Conservation (phyloP, 2,113 vertebrate species). For the human region DNA sequence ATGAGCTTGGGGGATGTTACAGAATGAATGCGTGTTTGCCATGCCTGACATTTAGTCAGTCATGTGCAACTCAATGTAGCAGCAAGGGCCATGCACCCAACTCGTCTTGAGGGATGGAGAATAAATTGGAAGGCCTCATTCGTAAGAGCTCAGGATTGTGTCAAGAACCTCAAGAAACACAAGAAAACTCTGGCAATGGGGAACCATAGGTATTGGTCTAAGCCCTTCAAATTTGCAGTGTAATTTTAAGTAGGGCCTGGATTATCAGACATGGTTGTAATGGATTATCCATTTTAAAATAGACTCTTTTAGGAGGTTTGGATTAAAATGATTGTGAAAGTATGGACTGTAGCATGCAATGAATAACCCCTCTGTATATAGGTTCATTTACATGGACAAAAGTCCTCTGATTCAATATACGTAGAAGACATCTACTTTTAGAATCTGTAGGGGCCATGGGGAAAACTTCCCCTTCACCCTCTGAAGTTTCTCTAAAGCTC, state of each 20-base stretch:
- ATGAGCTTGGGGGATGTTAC: too few species aligned
- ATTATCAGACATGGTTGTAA: accelerated
- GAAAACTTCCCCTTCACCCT: too few species aligned
- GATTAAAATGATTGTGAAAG: neutral
- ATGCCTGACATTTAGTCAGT: accelerated
- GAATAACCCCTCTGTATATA: accelerated
- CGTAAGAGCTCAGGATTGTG: neutral
- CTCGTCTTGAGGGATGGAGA: neutral
- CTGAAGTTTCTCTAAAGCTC: too few species aligned
- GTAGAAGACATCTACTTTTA: neutral
- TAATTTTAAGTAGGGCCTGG: neutral
- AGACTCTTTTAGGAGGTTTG: too few species aligned
- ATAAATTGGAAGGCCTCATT: neutral
- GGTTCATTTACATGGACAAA: neutral
- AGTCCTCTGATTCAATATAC: too few species aligned
- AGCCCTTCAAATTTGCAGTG: accelerated
- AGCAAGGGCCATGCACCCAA: accelerated
- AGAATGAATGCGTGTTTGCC: accelerated
- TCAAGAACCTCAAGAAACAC: neutral
- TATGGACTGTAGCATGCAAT: accelerated
- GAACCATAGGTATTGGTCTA: neutral
- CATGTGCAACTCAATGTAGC: accelerated
- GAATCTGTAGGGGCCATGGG: too few species aligned
- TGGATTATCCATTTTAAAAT: neutral
- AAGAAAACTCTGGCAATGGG: neutral